Evolutionary conservation across 2,113 vertebrate species (phyloP), one percentile per base, ranked within the genome.

Genomic region (Cottus gobio): DNA sequence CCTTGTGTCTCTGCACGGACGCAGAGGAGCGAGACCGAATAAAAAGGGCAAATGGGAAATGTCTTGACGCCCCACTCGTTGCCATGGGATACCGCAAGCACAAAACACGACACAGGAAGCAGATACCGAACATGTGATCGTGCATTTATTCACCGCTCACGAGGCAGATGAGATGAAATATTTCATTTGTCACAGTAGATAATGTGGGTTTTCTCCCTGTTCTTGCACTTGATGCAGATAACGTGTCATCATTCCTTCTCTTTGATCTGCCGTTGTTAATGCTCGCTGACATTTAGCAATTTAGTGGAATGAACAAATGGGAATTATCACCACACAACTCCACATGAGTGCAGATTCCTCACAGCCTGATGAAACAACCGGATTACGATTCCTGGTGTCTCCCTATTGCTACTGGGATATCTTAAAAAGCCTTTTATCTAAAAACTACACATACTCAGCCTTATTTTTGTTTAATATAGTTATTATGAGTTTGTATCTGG

Each of bases 1-100:
- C 3, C 18, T 56, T 31, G 9, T 67, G 34, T 68, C 57, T 67
- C 46, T 76, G 15, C 48, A 77, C 73, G 68, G 61, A 71, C 2
- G 2, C 39, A 66, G 44, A 72, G 1, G 11, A 62, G 7, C 28
- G 7, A 60, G 36, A 77, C 20, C 44, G 5, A 75, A 68, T 71
- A 11, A 46, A 69, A 71, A 71, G 15, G 26, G 8, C 13, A 58
- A 58, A 58, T 3, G 2, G 31, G 62, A 56, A 24, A 39, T 37
- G 5, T 31, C 42, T 61, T 42, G 3, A 16, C 10, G 6, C 20
- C n/a, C 26, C 15, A 61, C 60, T 57, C 26, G n/a, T 77, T 80
- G 28, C 58, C 62, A 73, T 85, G 75, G 61, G 37, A 72, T 73
- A 79, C 79, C 34, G 7, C 18, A 57, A 37, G 7, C 16, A 26